These are phyloP conservation scores for Potorous gilbertii DNA, from an alignment of 2,797 vertebrate species.

Conservation along the genomic window DNA sequence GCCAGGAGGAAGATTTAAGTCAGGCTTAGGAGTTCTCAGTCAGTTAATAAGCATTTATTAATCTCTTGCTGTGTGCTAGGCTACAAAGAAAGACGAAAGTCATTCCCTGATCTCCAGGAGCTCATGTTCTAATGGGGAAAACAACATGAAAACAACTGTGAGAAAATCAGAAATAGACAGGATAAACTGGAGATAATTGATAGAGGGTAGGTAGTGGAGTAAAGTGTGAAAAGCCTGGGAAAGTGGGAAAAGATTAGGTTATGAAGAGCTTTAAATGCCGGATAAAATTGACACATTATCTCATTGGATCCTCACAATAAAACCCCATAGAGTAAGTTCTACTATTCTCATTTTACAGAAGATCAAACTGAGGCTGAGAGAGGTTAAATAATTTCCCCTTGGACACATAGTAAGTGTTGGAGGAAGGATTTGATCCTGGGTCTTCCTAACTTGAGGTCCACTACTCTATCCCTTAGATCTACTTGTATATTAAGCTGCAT, in stretches of 20 bases:
- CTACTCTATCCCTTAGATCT: neutral
- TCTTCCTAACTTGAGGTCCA: neutral
- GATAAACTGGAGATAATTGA: neutral
- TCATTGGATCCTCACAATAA: neutral
- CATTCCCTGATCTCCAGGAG: neutral
- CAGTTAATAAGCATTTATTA: neutral
- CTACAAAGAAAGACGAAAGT: neutral
- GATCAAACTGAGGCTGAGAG: neutral
- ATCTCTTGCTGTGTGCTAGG: neutral
- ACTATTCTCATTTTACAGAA: neutral
- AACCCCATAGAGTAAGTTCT: neutral
- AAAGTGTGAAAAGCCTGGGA: neutral
- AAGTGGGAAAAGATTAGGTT: neutral
- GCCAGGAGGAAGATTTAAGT: neutral
- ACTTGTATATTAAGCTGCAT: neutral
- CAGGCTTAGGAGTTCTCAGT: neutral
- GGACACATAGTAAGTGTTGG: neutral
- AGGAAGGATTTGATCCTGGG: neutral
- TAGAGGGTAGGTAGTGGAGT: neutral
- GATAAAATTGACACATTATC: neutral
- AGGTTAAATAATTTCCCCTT: neutral
- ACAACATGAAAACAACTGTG: neutral
- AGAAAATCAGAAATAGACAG: neutral
- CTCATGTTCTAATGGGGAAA: neutral
- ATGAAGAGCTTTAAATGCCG: neutral